Evolutionary conservation across 2,888 invertebrate species (phyloP), one percentile per base, ranked within the genome.

Genomic region (Ceriagrion tenellum): DNA sequence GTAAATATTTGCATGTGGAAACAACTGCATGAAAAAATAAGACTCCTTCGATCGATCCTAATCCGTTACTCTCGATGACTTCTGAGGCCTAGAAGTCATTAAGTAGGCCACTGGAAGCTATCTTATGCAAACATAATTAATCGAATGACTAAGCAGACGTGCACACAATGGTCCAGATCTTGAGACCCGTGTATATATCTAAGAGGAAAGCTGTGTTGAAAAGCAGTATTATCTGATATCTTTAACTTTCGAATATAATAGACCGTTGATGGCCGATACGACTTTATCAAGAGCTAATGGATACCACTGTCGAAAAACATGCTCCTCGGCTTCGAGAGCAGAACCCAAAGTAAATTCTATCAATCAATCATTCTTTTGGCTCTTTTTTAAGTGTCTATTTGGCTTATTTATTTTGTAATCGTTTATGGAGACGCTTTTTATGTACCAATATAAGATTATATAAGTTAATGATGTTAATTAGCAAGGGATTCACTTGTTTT

Each of bases 271-370:
- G 69, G 69, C 40, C 16, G 69, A 69, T 93, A 93, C 69, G 93
- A 69, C 93, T 93, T 74, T 69, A 93, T 93, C 93, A 93, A 47
- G 47, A 69, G 63, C n/a, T 69, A 93, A 93, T 93, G 93, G 69
- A 93, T n/a, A 47, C 69, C n/a, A 35, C 30, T 81, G 30, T 18
- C 81, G 81, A 81, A 35, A n/a, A 18, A 81, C 35, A 81, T 81
- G 30, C 81, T 81, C 35, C 13, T 81, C 23, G 69, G 69, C 23
- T 69, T 26, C 69, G 26, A 26, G 26, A 26, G 26, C 26, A 69
- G 69, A 26, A 69, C 6, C 6, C 69, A 69, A n/a, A 26, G 26
- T 69, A 8, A 69, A 69, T 26, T 69, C 69, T 69, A 69, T 69
- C 69, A 8, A 69, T 69, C n/a, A 26, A 69, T 69, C 69, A 69